Base-by-base conservation (phyloP, 2,888 invertebrate genomes). In the Xestia rhomboidea region DNA sequence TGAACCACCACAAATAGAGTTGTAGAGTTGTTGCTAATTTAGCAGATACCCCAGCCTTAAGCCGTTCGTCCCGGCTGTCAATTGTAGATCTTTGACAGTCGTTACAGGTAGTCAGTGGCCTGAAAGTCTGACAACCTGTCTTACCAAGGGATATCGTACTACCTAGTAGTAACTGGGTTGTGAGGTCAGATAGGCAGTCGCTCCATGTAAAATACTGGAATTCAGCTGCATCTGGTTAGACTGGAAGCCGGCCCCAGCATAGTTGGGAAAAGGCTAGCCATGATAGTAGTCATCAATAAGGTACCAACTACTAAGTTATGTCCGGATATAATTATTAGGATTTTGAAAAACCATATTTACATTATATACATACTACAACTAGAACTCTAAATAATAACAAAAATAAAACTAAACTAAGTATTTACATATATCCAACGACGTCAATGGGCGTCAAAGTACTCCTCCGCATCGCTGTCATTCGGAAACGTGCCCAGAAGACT, bases 291-390 rank as follows among this genome's bases (percentile, higher is more conserved):
- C 6, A 66, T 13, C 21, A 81, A 38, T 21, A 34, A 30, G 2
- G 15, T 24, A 46, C 49, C 3, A 62, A 70, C 8, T 44, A 27
- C 2, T 24, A 24, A 41, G 21, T 54, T 46, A 41, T 30, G 30
- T 44, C 30, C 21, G 11, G 10, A 57, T 62, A 15, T 67, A 46
- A 46, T 46, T 54, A 49, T 68, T 71, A 57, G 54, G 54, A 67
- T n/a, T n/a, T n/a, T n/a, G n/a, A n/a, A n/a, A n/a, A n/a, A n/a
- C n/a, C n/a, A n/a, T n/a, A n/a, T n/a, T n/a, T n/a, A n/a, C n/a
- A n/a, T n/a, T n/a, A n/a, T n/a, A n/a, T n/a, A n/a, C n/a, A n/a
- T n/a, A n/a, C n/a, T n/a, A n/a, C n/a, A n/a, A n/a, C n/a, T n/a
- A n/a, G n/a, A n/a, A n/a, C n/a, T n/a, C n/a, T n/a, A n/a, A n/a